Evolutionary conservation across 92 coral and sea anemone genomes (phyloP), one percentile per base, ranked within the genome.

Genomic region (Diadumene lineata): DNA sequence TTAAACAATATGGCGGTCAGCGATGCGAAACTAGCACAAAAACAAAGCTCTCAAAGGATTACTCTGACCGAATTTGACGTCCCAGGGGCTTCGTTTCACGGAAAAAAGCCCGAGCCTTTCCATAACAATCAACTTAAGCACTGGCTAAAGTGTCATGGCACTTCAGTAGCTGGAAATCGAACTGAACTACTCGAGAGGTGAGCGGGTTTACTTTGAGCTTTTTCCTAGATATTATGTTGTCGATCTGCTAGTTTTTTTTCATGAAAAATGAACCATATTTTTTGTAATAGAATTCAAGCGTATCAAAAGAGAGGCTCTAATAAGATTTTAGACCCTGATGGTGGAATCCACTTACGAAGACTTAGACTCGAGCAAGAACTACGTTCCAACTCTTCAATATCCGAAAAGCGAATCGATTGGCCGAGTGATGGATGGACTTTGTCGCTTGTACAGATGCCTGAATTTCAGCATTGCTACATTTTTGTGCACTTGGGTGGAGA

Each of bases 81-180:
- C 62, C 79, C 84, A 2, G 79, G 84, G 71, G 84, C 84, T 26
- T 79, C 84, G 11, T 72, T 72, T 56, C 48, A 72, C 21, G 72
- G 72, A 17, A 71, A 72, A 60, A 79, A 72, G 71, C 84, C 84
- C 26, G 79, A 79, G 68, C n/a, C 50, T n/a, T 72, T 69, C 34
- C 76, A 79, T 51, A 70, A 27, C 38, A 63, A 57, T n/a, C 76
- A 77, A 30, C 66, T 68, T 7, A 77, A 68, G 77, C 81, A 63
- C 33, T 66, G 74, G 81, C 56, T 76, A 1, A 76, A 76, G 77
- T 76, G 81, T 46, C 55, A 75, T 31, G 76, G 82, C 44, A 70
- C 77, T 55, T 79, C 83, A 58, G 69, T 70, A 11, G 46, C 55
- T 44, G 83, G 83, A 70, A 78, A 70, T 61, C 77, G 81, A 32